Base-by-base conservation (phyloP, 2,888 invertebrate genomes). In the Trilocha varians region DNA sequence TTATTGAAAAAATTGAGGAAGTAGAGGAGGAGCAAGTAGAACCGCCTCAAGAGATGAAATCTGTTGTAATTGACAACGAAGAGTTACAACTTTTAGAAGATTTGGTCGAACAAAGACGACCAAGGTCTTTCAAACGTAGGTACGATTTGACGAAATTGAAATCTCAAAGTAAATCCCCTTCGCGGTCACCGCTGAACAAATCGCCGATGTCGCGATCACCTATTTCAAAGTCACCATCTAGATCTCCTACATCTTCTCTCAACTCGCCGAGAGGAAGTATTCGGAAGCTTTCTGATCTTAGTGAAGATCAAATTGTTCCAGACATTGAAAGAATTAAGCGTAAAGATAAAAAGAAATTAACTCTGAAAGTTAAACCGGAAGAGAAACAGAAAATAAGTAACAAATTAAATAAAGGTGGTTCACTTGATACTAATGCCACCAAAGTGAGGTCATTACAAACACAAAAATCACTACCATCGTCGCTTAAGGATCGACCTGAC, bases 61-160 rank as follows among this genome's bases (percentile, higher is more conserved):
- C 87, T 8, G 78, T 88, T 13, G 65, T 87, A 5, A 87, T 90
- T 48, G 90, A 90, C 53, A 85, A 71, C 16, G 90, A 90, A 55
- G 90, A 90, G 57, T 58, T 87, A 38, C 76, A 87, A 47, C 59
- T 90, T 17, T 64, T 90, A 2, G 87, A 89, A 53, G 85, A 88
- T 51, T 70, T 90, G 41, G 73, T 83, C 1, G 84, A 84, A 50
- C 86, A 87, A 53, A 65, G 85, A 34, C 76, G 85, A 9, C 87
- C 87, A 3, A 66, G 87, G 14, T 87, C 87, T 0, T 87, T 87
- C 45, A 87, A 85, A 51, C 75, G 87, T 13, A 71, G 79, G 47
- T 77, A 83, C 45, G 86, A 87, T 52, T 54, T 84, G 42, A 71
- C 65, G 16, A 87, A 86, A 63, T 55, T 84, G 14, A 70, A 76